A percentile compares a stretch with the other conserved stretches of the same genome.
Conservation (phyloP, 2,797 vertebrate genomes). For the Tadarida brasiliensis region DNA sequence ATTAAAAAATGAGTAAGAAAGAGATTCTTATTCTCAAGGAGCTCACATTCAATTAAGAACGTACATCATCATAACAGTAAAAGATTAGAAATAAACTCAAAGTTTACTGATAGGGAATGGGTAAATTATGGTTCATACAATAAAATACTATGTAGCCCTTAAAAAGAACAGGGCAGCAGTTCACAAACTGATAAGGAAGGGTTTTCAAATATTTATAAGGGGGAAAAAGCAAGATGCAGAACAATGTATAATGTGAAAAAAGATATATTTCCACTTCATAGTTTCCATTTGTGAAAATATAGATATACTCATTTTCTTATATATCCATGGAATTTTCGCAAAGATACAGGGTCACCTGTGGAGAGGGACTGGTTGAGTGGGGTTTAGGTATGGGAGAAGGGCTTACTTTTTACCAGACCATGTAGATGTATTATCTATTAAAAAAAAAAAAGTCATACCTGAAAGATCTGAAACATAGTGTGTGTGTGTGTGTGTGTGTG, state of each 20-base stretch:
- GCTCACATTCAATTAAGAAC: constrained; percentile 28
- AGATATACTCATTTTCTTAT: background rate
- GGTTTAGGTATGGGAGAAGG: background rate
- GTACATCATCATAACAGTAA: background rate
- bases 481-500: background rate
- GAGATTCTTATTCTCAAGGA: constrained; percentile 53
- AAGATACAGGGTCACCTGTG: background rate
- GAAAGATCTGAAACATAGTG: background rate
- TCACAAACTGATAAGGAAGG: constrained; percentile 12
- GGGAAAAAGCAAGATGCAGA: background rate
- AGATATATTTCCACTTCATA: background rate
- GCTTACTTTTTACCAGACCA: constrained; percentile 8
- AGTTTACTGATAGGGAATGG: constrained; percentile 23
- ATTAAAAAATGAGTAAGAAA: constrained; percentile 50
- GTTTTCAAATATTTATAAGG: background rate
- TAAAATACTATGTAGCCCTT: background rate
- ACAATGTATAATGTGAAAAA: constrained; percentile 13
- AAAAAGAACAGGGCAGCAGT: constrained; percentile 20
- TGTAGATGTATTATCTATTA: background rate
- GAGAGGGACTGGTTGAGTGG: background rate
- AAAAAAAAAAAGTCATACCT: background rate
- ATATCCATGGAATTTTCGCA: constrained; percentile 35
- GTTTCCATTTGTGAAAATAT: constrained; percentile 21
- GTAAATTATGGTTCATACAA: constrained; percentile 4
- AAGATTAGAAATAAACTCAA: constrained; percentile 52